phyloP scores from a whole-genome alignment of 2,797 vertebrate genomes.

The Rhincodon typus region DNA sequence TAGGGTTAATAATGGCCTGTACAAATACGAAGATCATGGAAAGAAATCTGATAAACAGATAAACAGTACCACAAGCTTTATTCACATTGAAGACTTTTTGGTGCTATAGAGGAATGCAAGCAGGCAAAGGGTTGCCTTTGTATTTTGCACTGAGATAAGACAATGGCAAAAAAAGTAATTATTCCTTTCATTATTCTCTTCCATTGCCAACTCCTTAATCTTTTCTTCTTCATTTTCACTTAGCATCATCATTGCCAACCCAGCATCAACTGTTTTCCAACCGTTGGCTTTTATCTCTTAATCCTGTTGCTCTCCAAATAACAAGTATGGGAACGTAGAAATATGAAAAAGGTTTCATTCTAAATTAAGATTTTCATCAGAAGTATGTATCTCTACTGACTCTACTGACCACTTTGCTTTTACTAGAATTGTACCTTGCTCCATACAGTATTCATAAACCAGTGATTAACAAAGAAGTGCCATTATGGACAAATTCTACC shows the following conservation, averaged over 20 bases:
- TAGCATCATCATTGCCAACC: neutral
- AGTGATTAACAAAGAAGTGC: neutral
- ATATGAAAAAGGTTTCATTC: neutral
- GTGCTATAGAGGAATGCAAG: neutral
- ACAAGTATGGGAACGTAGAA: neutral
- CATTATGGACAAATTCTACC: neutral
- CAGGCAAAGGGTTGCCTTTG: neutral
- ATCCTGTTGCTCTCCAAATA: neutral
- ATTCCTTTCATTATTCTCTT: neutral
- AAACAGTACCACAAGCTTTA: neutral
- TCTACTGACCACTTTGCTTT: neutral
- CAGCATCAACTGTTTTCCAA: neutral
- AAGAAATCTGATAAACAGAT: neutral
- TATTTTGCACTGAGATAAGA: neutral
- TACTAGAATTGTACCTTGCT: neutral
- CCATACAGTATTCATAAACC: neutral
- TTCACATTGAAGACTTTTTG: neutral
- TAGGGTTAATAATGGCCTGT: neutral
- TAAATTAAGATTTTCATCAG: neutral
- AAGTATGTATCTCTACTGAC: neutral
- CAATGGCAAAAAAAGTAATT: neutral
- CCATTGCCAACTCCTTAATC: neutral
- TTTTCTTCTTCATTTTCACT: neutral
- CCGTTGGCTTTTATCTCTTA: neutral
- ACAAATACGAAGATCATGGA: neutral